Conservation (phyloP, 2,797 vertebrate species). For the Philypnodon macrostomus region DNA sequence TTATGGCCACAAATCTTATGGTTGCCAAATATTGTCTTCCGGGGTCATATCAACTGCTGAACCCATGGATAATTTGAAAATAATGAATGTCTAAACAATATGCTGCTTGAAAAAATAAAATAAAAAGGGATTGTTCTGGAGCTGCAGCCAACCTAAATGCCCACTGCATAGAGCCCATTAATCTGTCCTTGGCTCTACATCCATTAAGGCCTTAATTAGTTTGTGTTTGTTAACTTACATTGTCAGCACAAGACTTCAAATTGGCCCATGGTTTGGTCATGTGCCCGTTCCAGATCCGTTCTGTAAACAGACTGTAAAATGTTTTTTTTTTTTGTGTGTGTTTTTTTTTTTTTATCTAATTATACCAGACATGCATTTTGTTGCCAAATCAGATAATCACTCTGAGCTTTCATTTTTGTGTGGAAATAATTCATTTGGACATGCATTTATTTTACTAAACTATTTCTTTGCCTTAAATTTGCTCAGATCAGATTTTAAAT, state of each 20-base stretch:
- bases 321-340: too few species aligned
- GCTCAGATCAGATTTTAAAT: constrained; percentile 28
- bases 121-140: too few species aligned
- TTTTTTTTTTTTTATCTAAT: constrained; percentile 34
- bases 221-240: constrained; percentile 50
- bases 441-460: constrained; percentile 16
- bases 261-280: constrained; percentile 37
- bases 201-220: constrained; percentile 45
- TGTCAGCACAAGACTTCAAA: constrained; percentile 38
- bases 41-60: too few species aligned
- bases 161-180: constrained; percentile 19
- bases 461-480: constrained; percentile 4
- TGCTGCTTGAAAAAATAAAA: too few species aligned
- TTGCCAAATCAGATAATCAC: constrained; percentile 26
- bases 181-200: constrained; percentile 33
- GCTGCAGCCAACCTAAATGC: too few species aligned
- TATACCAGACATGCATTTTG: constrained; percentile 31
- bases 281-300: constrained; percentile 22
- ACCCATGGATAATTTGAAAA: too few species aligned
- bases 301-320: constrained; percentile 27
- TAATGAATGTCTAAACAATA: too few species aligned
- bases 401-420: constrained; percentile 9
- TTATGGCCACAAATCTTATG: too few species aligned
- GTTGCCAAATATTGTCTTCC: too few species aligned
- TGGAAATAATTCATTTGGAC: not conserved